A percentile compares a stretch with the other conserved stretches of the same genome.
These are phyloP conservation scores for Drosophila equinoxialis DNA, from an alignment of 1,140 invertebrate species.

Conservation along the genomic window DNA sequence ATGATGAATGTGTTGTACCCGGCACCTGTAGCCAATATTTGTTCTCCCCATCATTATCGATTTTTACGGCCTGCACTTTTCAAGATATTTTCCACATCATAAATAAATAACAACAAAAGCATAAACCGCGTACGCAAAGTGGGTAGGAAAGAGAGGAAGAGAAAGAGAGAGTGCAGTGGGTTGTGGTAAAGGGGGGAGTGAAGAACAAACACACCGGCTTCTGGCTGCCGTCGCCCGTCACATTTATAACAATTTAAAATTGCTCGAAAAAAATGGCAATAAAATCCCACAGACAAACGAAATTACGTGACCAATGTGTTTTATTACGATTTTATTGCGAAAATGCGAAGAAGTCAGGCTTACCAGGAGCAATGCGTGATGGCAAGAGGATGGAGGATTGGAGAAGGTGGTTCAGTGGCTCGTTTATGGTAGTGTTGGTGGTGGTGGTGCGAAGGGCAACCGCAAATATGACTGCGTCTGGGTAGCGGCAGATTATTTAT, in stretches of 20 bases:
- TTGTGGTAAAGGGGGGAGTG: background rate
- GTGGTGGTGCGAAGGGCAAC: conserved; percentile 33
- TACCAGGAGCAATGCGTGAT: conserved; percentile 9
- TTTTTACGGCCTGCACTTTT: conserved; percentile 59
- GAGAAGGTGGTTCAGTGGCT: background rate
- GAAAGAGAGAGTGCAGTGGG: background rate
- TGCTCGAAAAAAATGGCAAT: conserved; percentile 82
- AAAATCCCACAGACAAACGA: conserved; percentile 83
- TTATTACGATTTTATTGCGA: conserved; percentile 83
- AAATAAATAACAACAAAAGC: conserved; percentile 62
- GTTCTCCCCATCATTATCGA: conserved; percentile 55
- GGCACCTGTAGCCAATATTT: conserved; percentile 1
- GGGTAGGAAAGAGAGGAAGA: background rate
- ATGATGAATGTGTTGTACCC: conserved; percentile 59
- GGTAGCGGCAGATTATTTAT: conserved; percentile 77
- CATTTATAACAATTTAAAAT: conserved; percentile 83
- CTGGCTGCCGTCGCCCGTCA: conserved; percentile 54
- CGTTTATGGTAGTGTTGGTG: too few species aligned
- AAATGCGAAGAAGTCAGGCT: conserved; percentile 76
- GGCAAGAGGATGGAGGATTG: background rate
- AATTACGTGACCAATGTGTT: conserved; percentile 83
- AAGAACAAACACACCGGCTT: conserved; percentile 65
- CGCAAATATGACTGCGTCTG: conserved; percentile 78
- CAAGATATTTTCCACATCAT: conserved; percentile 80
- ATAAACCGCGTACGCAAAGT: conserved; percentile 38